These are phyloP conservation scores for Lampris incognitus DNA, from an alignment of 2,113 vertebrate species.

Conservation along the genomic window DNA sequence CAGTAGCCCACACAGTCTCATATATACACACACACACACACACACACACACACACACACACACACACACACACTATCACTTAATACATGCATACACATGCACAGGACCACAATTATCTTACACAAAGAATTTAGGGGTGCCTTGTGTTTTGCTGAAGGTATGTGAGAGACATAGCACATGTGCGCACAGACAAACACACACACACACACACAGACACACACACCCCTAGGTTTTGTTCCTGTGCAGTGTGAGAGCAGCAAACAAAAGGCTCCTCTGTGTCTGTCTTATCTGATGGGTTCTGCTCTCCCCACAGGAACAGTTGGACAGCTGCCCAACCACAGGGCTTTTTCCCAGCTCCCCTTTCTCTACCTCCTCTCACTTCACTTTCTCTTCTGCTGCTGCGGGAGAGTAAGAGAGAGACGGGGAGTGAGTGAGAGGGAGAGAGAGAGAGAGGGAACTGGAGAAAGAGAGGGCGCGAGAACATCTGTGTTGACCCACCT, in stretches of 20 bases:
- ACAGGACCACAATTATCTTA: no score
- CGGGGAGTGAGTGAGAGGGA: constrained; percentile 21
- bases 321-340: constrained; percentile 62
- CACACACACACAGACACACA: neutral
- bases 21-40: no score
- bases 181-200: neutral
- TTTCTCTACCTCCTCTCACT: constrained; percentile 31
- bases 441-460: neutral
- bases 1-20: no score
- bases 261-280: constrained; percentile 70
- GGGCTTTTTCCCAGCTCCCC: constrained; percentile 25
- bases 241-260: constrained; percentile 50
- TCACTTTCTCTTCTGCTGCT: neutral
- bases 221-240: constrained; percentile 14
- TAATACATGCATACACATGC: neutral
- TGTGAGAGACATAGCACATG: no score
- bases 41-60: neutral
- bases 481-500: constrained; percentile 80
- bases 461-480: constrained; percentile 19
- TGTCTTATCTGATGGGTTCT: constrained; percentile 70
- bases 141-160: no score
- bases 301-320: constrained; percentile 47
- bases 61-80: neutral
- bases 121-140: no score
- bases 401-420: constrained; percentile 1